These are phyloP conservation scores for Sternarchorhynchus goeldii DNA, from an alignment of 2,797 vertebrate genomes.

Conservation along the genomic window DNA sequence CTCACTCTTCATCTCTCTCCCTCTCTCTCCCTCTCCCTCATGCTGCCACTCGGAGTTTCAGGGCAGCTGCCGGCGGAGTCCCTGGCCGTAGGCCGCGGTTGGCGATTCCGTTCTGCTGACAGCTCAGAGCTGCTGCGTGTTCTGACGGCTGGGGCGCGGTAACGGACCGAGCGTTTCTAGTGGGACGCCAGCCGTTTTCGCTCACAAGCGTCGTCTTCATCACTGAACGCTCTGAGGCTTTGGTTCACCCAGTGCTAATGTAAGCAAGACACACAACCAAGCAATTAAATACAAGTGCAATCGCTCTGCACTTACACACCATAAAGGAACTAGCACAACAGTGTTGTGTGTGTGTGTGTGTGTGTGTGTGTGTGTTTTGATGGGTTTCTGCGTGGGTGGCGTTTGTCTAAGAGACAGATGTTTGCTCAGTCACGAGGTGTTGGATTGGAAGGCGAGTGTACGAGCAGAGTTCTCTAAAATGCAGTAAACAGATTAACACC, in stretches of 20 bases:
- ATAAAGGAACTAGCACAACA: conserved; percentile 34
- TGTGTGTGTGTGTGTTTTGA: conserved; percentile 54
- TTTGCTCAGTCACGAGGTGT: conserved; percentile 73
- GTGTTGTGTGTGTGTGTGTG: conserved; percentile 63
- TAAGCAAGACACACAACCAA: conserved; percentile 56
- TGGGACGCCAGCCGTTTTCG: conserved; percentile 65
- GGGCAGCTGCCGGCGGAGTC: conserved; percentile 1
- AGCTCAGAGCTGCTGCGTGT: not conserved
- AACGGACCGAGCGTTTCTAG: conserved; percentile 61
- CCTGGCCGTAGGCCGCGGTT: not conserved
- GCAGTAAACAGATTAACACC: conserved; percentile 74
- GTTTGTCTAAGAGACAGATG: conserved; percentile 77
- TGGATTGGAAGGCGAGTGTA: conserved; percentile 65
- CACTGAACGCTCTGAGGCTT: conserved; percentile 66
- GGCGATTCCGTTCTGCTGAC: conserved; percentile 5
- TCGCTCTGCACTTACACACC: conserved; percentile 20
- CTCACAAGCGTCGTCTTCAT: conserved; percentile 69
- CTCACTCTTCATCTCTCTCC: too few species aligned
- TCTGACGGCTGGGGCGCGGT: not conserved
- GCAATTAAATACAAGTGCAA: conserved; percentile 52
- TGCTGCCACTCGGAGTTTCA: not conserved
- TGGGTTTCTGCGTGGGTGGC: conserved; percentile 64
- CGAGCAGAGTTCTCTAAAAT: conserved; percentile 64
- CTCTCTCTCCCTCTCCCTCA: not conserved
- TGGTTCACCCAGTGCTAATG: conserved; percentile 65